Evolutionary conservation across 2,797 vertebrate species (phyloP).

Genomic region (Bucorvus abyssinicus): DNA sequence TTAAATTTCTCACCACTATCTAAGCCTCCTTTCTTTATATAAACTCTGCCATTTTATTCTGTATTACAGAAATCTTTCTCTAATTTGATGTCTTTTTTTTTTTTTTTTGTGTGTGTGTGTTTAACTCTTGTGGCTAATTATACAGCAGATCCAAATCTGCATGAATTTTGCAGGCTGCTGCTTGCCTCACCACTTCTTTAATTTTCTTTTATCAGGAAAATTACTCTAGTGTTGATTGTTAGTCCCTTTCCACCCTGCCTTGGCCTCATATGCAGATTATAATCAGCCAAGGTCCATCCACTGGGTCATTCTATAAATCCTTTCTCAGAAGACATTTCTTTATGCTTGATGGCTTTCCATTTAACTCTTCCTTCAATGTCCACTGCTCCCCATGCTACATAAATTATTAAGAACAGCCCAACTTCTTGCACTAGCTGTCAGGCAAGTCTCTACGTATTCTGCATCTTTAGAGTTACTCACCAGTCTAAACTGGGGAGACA

Average conservation of each 20-base stretch:
- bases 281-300: constrained; percentile 51
- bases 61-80: constrained; percentile 1
- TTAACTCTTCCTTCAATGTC: constrained; percentile 31
- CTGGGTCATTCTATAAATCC: constrained; percentile 50
- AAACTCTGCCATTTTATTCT: constrained; percentile 2
- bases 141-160: constrained; percentile 66
- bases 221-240: constrained; percentile 62
- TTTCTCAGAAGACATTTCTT: constrained; percentile 26
- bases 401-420: not conserved
- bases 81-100: constrained; percentile 51
- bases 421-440: not conserved
- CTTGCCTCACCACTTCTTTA: constrained; percentile 55
- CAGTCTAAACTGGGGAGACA: not conserved
- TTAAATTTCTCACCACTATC: not conserved
- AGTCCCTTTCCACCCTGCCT: constrained; percentile 37
- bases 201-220: constrained; percentile 73
- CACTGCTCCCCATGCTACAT: not conserved
- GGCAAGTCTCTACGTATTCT: not conserved
- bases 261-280: constrained; percentile 43
- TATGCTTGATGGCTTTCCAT: not conserved
- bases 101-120: not conserved
- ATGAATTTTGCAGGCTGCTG: constrained; percentile 68
- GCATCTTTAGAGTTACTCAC: not conserved
- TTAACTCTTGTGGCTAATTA: constrained; percentile 69
- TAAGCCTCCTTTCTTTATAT: not conserved